Conservation (phyloP, 2,797 vertebrate species). For the Margarornis squamiger region DNA sequence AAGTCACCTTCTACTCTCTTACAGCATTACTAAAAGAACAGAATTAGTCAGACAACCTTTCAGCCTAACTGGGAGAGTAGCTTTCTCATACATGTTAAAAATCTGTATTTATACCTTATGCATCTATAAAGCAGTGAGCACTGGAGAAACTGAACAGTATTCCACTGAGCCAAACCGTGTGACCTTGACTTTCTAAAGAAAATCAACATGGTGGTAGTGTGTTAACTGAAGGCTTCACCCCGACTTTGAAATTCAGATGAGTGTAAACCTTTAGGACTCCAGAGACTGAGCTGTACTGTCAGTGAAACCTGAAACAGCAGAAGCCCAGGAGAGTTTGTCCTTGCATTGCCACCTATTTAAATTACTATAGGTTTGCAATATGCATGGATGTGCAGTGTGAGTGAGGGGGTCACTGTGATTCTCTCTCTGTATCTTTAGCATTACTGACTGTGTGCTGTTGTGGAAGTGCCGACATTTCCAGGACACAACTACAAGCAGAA, state of each 20-base stretch:
- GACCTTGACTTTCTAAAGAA: background rate
- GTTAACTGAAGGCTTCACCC: background rate
- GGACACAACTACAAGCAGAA: background rate
- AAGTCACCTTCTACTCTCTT: background rate
- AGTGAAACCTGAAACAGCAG: background rate
- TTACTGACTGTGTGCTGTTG: accelerated
- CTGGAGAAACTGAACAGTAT: background rate
- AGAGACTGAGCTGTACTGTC: background rate
- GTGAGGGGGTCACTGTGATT: background rate
- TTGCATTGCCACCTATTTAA: background rate
- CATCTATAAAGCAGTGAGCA: background rate
- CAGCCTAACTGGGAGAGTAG: background rate
- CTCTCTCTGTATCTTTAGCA: background rate
- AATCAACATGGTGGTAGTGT: background rate
- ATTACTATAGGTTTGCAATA: background rate
- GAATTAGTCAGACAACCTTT: conserved; percentile 24
- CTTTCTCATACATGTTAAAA: background rate
- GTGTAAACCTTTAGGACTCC: background rate
- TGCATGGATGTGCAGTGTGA: background rate
- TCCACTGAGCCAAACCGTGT: background rate
- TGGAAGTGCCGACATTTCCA: background rate
- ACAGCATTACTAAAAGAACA: background rate
- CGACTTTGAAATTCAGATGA: conserved; percentile 9
- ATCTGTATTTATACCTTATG: background rate
- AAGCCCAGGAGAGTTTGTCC: background rate